Base-by-base conservation (phyloP, 2,113 vertebrate genomes). In the Mola mola region DNA sequence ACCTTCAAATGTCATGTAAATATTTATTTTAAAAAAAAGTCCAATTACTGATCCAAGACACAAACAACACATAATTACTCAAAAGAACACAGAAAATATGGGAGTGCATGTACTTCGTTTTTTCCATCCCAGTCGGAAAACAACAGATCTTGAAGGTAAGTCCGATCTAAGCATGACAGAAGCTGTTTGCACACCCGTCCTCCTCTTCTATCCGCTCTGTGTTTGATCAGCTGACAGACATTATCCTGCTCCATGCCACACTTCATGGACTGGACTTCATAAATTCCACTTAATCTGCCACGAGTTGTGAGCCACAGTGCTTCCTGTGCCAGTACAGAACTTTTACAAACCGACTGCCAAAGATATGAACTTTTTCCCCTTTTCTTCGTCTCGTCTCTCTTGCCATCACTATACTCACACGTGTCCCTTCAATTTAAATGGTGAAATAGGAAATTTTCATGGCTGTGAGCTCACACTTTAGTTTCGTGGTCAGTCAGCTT, bases 151-250 rank as follows among this genome's bases (percentile, higher is more conserved):
- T n/a, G n/a, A n/a, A n/a, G n/a, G n/a, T n/a, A n/a, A n/a, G n/a
- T 36, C 55, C 12, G 12, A 8, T 33, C 29, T 33, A 11, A 11
- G 12, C 10, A 33, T 33, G 29, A 11, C 29, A 33, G 29, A 33
- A 11, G 31, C 31, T 26, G 43, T 46, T 28, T 40, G 37, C 17
- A 15, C 7, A 61, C 20, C 33, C 24, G 9, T 55, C 24, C 29
- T 52, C 12, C 38, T 41, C 47, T 64, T 66, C 9, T 52, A 34
- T 49, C 66, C 47, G 7, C 61, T 72, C 12, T 15, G 22, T 86
- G 67, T 76, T 83, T 82, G 60, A 78, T 79, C 76, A 82, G 78
- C 71, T 81, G 82, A 36, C 1, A 34, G 53, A 75, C 49, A 65
- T 80, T 57, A 67, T 72, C 56, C 58, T 4, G 5, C 72, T 66